Base-by-base conservation (phyloP, 1,140 invertebrate genomes). In the Lethrus apterus region DNA sequence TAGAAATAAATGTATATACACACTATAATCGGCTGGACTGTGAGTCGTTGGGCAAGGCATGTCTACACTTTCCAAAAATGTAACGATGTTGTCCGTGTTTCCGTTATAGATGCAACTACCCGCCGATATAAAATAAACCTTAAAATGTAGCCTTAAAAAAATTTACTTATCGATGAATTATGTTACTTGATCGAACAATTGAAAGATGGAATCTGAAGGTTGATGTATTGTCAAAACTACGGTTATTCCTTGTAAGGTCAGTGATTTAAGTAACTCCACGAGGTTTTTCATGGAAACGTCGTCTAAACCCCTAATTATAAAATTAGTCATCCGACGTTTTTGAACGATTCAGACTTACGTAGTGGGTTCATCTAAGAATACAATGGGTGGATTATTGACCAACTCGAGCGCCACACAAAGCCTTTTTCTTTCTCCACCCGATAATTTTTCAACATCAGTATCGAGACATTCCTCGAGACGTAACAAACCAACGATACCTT, bases 391-490 rank as follows among this genome's bases (percentile, higher is more conserved):
- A 71, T 95, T 94, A 65, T 91, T 90, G 8, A 95, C 80, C 13
- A 97, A 71, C 68, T 96, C 93, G 26, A 93, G 69, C 1, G 90
- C 91, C 11, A 96, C 91, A 33, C 86, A 87, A 3, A 97, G 68
- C 19, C 93, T 71, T 62, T 95, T 97, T 53, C 81, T 80, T 63
- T 96, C 90, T 1, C 93, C 93, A 1, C 92, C 92, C 14, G 89
- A 93, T n/a, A 65, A 35, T 38, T 55, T 31, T 38, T 61, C 56
- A 11, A 48, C 62, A 46, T 43, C 54, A 10, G 89, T 94, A 48
- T 91, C 71, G 31, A 64, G 69, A 1, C 79, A 73, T 40, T 71
- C 74, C 31, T 62, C 70, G 38, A 89, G 65, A 56, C 84, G 74
- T 29, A 89, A 57, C 41, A 80, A 71, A 10, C 76, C 65, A 14